Evolutionary conservation across 2,113 vertebrate species (phyloP).

Genomic region (Uria aalge): DNA sequence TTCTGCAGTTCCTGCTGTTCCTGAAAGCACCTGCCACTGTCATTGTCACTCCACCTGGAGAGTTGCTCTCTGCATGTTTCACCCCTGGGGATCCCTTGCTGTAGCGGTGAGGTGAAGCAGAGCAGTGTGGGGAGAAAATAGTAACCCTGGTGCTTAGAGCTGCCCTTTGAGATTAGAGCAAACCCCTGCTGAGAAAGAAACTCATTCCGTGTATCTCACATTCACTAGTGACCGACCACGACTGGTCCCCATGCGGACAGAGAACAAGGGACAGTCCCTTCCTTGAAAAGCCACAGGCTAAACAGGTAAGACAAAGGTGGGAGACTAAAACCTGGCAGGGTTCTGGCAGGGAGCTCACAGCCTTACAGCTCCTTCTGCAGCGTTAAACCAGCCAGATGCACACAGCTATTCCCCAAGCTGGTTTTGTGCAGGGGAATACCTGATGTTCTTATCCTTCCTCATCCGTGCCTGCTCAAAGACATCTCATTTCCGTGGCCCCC

Average conservation of each 20-base stretch:
- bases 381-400: neutral
- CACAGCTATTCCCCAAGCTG: neutral
- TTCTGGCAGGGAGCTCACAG: neutral
- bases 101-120: neutral
- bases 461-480: neutral
- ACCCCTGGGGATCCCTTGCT: neutral
- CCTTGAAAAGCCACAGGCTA: neutral
- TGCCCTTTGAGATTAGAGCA: neutral
- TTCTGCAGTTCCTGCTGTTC: neutral
- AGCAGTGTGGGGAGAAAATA: neutral
- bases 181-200: neutral
- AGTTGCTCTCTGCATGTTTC: neutral
- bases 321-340: neutral
- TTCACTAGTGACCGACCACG: neutral
- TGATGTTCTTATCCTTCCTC: neutral
- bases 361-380: neutral
- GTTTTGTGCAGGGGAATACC: neutral
- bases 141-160: neutral
- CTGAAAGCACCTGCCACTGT: rapidly evolving
- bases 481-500: neutral
- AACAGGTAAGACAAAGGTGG: neutral
- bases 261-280: neutral
- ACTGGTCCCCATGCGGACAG: neutral
- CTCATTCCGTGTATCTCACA: neutral
- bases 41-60: neutral